phyloP scores from a whole-genome alignment of 2,113 vertebrate genomes.

The Mionectes macconnelli region DNA sequence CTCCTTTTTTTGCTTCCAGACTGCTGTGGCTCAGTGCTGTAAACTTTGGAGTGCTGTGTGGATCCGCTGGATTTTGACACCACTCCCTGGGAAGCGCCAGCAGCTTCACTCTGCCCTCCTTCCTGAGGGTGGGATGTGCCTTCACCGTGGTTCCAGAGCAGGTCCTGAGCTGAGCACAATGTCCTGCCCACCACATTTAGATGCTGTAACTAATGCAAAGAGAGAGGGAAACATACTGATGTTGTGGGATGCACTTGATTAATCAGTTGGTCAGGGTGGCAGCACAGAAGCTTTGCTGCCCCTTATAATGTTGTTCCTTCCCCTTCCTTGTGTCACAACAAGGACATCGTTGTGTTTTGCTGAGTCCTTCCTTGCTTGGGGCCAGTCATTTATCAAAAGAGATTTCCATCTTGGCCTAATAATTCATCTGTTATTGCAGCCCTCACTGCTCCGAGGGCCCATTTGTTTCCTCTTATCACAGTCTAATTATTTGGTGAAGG shows the following conservation, averaged over 20 bases:
- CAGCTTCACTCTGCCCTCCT: background rate
- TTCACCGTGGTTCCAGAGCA: rapidly evolving
- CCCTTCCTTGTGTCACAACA: background rate
- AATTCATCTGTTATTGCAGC: slow-evolving; percentile 56
- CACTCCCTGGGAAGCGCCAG: rapidly evolving
- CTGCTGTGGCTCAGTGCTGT: background rate
- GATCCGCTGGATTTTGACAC: background rate
- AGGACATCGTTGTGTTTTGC: slow-evolving; percentile 16
- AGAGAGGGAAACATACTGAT: background rate
- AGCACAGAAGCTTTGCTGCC: background rate
- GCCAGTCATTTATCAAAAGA: slow-evolving; percentile 58
- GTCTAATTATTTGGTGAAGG: slow-evolving; percentile 41
- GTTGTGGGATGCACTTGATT: background rate
- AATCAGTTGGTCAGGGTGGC: background rate
- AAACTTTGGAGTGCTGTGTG: background rate
- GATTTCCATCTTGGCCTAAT: slow-evolving; percentile 67
- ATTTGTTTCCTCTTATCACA: slow-evolving; percentile 59
- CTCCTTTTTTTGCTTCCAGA: background rate
- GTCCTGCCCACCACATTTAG: background rate
- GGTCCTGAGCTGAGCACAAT: background rate
- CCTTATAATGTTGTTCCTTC: background rate
- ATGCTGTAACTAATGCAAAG: background rate
- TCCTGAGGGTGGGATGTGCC: rapidly evolving
- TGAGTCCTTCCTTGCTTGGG: slow-evolving; percentile 44
- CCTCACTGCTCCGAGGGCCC: background rate